A percentile compares a stretch with the other conserved stretches of the same genome.
Conservation (phyloP, 2,888 invertebrate genomes). For the Acronicta aceris region DNA sequence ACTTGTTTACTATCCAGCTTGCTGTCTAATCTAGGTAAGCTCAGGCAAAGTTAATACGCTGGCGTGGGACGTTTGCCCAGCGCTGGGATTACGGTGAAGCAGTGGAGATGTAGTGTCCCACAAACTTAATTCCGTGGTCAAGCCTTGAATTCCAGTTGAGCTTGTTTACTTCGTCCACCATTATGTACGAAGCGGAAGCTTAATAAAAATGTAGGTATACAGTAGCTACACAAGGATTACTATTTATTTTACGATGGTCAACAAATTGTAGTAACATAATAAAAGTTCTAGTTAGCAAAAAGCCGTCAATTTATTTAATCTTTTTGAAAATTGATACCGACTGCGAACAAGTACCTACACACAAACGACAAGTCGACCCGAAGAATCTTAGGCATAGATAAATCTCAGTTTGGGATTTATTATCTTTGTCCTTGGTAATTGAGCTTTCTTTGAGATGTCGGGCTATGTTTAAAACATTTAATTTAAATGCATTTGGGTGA, state of each 20-base stretch:
- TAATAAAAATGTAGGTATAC: conserved; percentile 46
- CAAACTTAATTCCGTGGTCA: conserved; percentile 53
- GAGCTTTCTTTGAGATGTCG: not conserved
- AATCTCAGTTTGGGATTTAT: no score
- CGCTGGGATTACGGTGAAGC: conserved; percentile 49
- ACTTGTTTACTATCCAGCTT: conserved; percentile 36
- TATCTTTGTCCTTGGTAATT: not conserved
- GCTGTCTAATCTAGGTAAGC: conserved; percentile 53
- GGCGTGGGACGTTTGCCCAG: conserved; percentile 36
- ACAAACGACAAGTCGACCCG: no score
- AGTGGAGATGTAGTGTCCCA: conserved; percentile 37
- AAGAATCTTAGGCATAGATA: no score
- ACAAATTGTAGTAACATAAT: not conserved
- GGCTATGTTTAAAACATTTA: conserved; percentile 29
- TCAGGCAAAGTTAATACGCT: conserved; percentile 37
- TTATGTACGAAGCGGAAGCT: not conserved
- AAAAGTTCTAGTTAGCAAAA: not conserved
- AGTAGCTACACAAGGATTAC: not conserved
- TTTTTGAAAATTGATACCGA: not conserved
- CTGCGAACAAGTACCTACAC: no score
- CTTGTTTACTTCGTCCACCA: conserved; percentile 33
- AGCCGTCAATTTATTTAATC: no score
- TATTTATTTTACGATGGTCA: conserved; percentile 29
- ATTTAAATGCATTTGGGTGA: conserved; percentile 40
- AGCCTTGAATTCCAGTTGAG: conserved; percentile 46